A percentile compares a stretch with the other conserved stretches of the same genome.
Evolutionary conservation across 2,113 vertebrate species (phyloP).

Genomic region (Tyto alba): DNA sequence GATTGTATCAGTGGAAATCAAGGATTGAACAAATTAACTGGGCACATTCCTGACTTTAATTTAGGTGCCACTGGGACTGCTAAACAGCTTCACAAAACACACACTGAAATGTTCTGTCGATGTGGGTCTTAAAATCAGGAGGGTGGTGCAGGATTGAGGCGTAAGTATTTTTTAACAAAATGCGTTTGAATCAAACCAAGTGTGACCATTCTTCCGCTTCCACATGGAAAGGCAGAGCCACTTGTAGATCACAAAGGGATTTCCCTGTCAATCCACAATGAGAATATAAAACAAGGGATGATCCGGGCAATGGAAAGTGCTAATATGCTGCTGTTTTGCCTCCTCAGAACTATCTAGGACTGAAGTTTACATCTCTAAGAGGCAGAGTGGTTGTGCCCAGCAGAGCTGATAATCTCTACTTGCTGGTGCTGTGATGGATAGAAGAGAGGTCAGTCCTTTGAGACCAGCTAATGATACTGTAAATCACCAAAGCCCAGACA

Average conservation of each 20-base stretch:
- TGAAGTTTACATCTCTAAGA: conserved; percentile 17
- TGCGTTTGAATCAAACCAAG: neutral
- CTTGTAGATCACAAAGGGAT: neutral
- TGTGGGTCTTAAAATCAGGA: neutral
- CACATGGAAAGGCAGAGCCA: neutral
- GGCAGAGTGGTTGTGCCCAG: conserved; percentile 7
- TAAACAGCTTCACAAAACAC: accelerated
- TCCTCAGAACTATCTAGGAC: neutral
- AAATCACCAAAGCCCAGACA: conserved; percentile 74
- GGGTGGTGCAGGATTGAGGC: neutral
- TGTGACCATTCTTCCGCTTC: neutral
- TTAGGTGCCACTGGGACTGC: neutral
- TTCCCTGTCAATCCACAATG: neutral
- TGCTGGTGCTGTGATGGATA: conserved; percentile 70
- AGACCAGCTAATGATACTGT: conserved; percentile 73
- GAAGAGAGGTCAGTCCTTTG: conserved; percentile 21
- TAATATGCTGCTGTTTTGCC: neutral
- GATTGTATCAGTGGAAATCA: neutral
- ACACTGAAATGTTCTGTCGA: accelerated
- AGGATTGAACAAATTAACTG: neutral
- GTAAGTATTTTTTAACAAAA: neutral
- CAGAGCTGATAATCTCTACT: neutral
- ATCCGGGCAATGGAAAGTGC: neutral
- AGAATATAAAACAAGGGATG: neutral
- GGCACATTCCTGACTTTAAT: neutral